These are phyloP conservation scores for Lycocorax pyrrhopterus DNA, from an alignment of 2,113 vertebrate species.

Conservation along the genomic window DNA sequence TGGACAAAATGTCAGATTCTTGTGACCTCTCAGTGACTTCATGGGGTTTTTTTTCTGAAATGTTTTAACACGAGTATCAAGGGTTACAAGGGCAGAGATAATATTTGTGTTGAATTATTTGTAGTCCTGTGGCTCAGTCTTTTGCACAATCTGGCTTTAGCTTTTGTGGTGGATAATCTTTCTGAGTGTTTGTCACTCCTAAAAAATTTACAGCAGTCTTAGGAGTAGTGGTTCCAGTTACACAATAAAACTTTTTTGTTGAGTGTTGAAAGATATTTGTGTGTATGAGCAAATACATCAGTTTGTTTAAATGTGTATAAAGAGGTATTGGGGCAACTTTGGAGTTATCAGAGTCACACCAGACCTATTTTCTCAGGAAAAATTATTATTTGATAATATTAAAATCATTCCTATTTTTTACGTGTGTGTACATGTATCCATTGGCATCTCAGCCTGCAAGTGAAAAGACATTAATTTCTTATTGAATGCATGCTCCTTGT, in stretches of 20 bases:
- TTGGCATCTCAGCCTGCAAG: background rate
- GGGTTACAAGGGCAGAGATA: background rate
- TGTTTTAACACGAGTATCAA: background rate
- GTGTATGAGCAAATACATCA: background rate
- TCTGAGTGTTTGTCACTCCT: conserved; percentile 13
- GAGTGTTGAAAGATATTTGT: background rate
- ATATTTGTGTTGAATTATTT: background rate
- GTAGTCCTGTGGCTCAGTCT: background rate
- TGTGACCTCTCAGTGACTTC: background rate
- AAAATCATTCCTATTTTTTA: background rate
- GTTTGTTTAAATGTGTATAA: conserved; percentile 7
- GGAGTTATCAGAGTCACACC: background rate
- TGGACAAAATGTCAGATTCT: background rate
- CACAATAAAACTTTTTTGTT: background rate
- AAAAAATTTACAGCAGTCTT: background rate
- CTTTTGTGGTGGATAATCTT: background rate
- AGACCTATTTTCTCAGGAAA: background rate
- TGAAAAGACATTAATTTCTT: background rate
- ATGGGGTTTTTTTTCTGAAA: background rate
- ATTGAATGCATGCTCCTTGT: background rate
- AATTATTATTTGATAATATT: background rate
- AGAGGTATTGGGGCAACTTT: background rate
- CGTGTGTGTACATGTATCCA: background rate
- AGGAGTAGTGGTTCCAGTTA: background rate
- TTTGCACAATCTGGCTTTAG: background rate